phyloP scores from a whole-genome alignment of 2,113 vertebrate species.

The Corydoras sp. region DNA sequence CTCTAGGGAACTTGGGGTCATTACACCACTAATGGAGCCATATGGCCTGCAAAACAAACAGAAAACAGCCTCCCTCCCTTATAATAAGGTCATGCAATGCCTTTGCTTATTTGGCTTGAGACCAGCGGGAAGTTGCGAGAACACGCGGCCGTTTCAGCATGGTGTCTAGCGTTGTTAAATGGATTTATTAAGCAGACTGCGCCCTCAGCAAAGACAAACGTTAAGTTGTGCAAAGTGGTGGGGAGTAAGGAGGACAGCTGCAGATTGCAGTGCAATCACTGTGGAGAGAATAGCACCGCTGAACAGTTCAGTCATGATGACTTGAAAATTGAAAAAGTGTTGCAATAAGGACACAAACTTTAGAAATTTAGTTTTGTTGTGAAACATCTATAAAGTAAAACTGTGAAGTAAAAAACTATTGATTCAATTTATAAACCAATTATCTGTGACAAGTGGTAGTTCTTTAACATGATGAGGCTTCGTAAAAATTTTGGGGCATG shows the following conservation, averaged over 20 bases:
- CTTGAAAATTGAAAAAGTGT: constrained; percentile 16
- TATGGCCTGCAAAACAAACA: constrained; percentile 72
- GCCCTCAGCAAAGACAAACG: constrained; percentile 44
- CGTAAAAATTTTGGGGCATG: too few species aligned
- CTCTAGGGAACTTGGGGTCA: constrained; percentile 62
- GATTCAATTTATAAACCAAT: too few species aligned
- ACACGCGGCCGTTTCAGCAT: constrained; percentile 39
- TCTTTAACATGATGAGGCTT: too few species aligned
- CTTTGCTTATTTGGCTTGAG: constrained; percentile 49
- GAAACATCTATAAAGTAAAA: not conserved
- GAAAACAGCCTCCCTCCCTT: constrained; percentile 56
- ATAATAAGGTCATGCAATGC: constrained; percentile 63
- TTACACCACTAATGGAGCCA: constrained; percentile 72
- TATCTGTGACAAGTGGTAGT: too few species aligned
- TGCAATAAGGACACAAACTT: constrained; percentile 15
- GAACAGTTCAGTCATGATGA: constrained; percentile 17
- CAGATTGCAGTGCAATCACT: constrained; percentile 26
- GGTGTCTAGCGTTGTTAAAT: constrained; percentile 39
- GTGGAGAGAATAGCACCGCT: constrained; percentile 20
- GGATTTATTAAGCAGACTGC: constrained; percentile 38
- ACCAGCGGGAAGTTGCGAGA: constrained; percentile 44
- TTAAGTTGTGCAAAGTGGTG: constrained; percentile 37
- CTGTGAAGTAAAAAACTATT: too few species aligned
- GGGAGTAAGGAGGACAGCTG: constrained; percentile 26
- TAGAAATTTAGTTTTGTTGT: constrained; percentile 16